Evolutionary conservation across 2,888 invertebrate genomes (phyloP), one percentile per base, ranked within the genome.

Genomic region (Tricholauxania praeusta): DNA sequence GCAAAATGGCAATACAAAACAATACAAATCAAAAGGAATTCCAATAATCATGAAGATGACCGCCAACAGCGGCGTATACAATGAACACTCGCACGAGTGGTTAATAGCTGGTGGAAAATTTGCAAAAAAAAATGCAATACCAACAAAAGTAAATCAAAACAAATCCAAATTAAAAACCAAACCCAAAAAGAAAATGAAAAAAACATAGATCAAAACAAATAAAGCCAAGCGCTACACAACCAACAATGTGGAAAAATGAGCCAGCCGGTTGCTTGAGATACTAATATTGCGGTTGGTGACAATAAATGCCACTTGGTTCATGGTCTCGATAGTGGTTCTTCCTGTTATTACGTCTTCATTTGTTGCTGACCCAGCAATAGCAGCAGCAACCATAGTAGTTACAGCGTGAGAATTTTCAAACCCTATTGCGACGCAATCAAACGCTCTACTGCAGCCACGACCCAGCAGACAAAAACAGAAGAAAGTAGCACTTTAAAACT

Each of bases 251-350:
- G 5, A 39, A 10, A 39, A 10, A 39, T 10, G 10, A 39, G 10
- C 39, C 39, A 39, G 8, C 39, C 39, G 39, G 39, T 39, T 51
- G 47, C 63, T 10, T 63, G 47, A 12, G n/a, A 17, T 28, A 17
- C 12, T 49, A 48, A 52, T 65, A 53, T 22, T 57, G 57, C 66
- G 66, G 57, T 57, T 64, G 73, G 67, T 72, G 73, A 66, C 74
- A 73, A 76, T 76, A 76, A 76, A 74, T 71, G 74, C 70, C 74
- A 73, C 72, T 73, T 66, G 74, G 51, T 68, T 19, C 49, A 49
- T 63, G 49, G 55, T 68, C 49, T 19, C 48, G 53, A 19, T 15
- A 19, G 57, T 57, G 19, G 57, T 28, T 19, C 57, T 57, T 28
- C 47, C 17, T 17, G 47, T n/a, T 48, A 17, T 19, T 12, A 57